phyloP scores from a whole-genome alignment of 2,888 invertebrate species.

The Willowsia nigromaculata region DNA sequence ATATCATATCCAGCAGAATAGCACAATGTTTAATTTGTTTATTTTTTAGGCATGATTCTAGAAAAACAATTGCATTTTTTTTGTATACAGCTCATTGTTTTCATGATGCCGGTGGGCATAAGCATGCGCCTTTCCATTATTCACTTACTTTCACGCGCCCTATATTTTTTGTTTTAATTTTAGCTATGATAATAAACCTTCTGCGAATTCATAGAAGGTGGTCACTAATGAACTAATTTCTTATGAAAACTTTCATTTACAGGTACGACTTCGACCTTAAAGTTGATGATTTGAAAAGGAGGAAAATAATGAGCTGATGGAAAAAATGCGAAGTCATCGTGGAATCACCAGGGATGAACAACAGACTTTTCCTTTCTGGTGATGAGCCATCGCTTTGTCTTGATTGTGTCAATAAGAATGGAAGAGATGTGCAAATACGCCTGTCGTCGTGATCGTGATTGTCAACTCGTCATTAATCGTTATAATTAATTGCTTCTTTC shows the following conservation, averaged over 20 bases:
- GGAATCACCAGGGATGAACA: background rate
- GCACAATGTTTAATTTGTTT: too few relatives aligned
- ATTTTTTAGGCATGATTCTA: background rate
- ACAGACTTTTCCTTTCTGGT: background rate
- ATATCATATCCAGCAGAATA: background rate
- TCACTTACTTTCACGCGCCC: background rate
- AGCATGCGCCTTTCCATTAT: background rate
- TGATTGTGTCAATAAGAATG: slow-evolving; percentile 24
- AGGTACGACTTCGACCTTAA: slow-evolving; percentile 79
- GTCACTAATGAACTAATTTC: slow-evolving; percentile 29
- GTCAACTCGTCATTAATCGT: background rate
- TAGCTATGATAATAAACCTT: background rate
- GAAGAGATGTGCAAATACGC: background rate
- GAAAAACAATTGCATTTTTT: background rate
- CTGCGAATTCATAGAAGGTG: background rate
- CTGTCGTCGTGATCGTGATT: background rate
- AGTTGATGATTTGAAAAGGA: slow-evolving; percentile 78
- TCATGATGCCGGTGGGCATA: background rate
- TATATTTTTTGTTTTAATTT: background rate
- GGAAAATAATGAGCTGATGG: slow-evolving; percentile 75
- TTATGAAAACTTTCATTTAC: slow-evolving; percentile 52
- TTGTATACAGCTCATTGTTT: too few relatives aligned
- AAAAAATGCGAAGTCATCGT: slow-evolving; percentile 1
- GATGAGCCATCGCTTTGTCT: slow-evolving; percentile 15
- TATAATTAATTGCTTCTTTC: background rate